Conservation (phyloP, 2,888 invertebrate species). For the Leptodirus hochenwartii region DNA sequence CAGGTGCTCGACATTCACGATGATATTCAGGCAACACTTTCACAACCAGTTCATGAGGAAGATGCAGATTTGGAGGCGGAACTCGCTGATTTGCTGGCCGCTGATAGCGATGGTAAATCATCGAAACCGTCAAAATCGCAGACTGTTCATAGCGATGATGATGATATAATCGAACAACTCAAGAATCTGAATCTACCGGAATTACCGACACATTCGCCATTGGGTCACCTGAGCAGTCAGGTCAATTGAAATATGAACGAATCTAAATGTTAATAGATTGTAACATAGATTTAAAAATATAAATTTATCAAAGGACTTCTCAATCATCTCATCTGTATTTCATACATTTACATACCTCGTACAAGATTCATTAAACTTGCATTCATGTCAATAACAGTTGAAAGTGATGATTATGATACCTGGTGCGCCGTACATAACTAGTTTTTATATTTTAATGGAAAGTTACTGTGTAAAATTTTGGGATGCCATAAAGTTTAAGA, state of each 20-base stretch:
- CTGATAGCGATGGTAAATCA: slow-evolving; percentile 10
- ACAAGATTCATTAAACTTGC: too few relatives aligned
- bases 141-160: slow-evolving; percentile 2
- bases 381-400: too few relatives aligned
- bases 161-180: slow-evolving; percentile 6
- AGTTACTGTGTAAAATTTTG: too few relatives aligned
- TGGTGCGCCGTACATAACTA: too few relatives aligned
- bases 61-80: slow-evolving; percentile 49
- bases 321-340: too few relatives aligned
- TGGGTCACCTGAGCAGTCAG: slow-evolving; percentile 12
- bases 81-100: slow-evolving; percentile 36
- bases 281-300: too few relatives aligned
- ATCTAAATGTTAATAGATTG: too few relatives aligned
- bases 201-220: slow-evolving; percentile 15
- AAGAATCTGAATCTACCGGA: slow-evolving; percentile 9
- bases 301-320: too few relatives aligned
- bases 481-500: too few relatives aligned
- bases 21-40: slow-evolving; percentile 36
- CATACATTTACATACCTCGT: too few relatives aligned
- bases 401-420: too few relatives aligned
- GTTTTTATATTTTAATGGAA: too few relatives aligned
- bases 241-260: slow-evolving; percentile 3
- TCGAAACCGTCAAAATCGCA: slow-evolving; percentile 1
- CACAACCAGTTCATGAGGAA: slow-evolving; percentile 32
- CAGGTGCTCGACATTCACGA: slow-evolving; percentile 38